Percentiles rank a stretch among this genome's conserved stretches.
Evolutionary conservation across 2,888 invertebrate genomes (phyloP).

Genomic region (Campoplex nolae): DNA sequence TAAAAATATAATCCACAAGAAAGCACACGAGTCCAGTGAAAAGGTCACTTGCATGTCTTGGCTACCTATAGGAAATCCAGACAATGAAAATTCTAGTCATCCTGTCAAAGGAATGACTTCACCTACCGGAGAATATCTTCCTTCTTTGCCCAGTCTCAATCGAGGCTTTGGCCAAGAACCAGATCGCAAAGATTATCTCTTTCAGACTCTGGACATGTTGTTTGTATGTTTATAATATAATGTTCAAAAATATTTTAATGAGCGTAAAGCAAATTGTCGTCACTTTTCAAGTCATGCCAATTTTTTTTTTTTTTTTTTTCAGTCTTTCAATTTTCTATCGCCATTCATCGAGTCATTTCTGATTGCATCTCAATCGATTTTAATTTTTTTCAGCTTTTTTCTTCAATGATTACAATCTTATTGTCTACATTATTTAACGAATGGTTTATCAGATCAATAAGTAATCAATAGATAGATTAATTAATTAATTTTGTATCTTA

Average conservation of each 20-base stretch:
- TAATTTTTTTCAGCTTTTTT: not conserved
- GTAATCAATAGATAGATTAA: not conserved
- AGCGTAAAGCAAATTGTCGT: slow-evolving; percentile 52
- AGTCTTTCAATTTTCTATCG: not conserved
- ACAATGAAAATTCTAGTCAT: slow-evolving; percentile 55
- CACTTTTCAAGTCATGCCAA: not conserved
- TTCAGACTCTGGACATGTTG: slow-evolving; percentile 84
- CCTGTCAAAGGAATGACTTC: slow-evolving; percentile 70
- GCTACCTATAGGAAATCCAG: slow-evolving; percentile 83
- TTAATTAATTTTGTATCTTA: slow-evolving; percentile 84
- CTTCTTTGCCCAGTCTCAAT: slow-evolving; percentile 85
- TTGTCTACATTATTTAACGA: not conserved
- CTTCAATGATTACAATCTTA: not conserved
- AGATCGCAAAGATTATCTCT: slow-evolving; percentile 84
- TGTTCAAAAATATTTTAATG: not conserved
- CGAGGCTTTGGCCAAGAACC: slow-evolving; percentile 83
- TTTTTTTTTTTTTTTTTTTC: not conserved
- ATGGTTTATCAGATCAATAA: not conserved
- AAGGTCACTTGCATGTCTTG: slow-evolving; percentile 92
- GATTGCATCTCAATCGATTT: not conserved
- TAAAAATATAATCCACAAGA: slow-evolving; percentile 90
- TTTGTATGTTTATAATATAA: slow-evolving; percentile 77
- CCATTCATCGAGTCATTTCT: not conserved
- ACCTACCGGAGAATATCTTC: slow-evolving; percentile 83
- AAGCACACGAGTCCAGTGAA: slow-evolving; percentile 81